Evolutionary conservation across 2,797 vertebrate species (phyloP), one percentile per base, ranked within the genome.

Genomic region (Natrix natrix): DNA sequence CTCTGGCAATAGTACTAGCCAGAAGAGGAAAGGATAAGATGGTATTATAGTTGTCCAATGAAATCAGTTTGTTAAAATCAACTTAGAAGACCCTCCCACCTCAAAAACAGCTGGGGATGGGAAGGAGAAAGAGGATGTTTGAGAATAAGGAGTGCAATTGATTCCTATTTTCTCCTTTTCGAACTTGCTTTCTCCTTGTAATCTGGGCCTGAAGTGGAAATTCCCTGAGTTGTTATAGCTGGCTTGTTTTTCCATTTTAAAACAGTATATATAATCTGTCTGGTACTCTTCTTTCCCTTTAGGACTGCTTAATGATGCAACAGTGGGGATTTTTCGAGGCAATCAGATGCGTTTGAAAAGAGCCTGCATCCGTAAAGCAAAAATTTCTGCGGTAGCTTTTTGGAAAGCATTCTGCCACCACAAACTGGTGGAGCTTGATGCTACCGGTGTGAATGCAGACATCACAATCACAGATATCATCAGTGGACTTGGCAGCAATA

Each of bases 381-480:
- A 99, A 3, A 99, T 99, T 95, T 99, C 99, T 0, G 98, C 99
- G 0, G 99, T 99, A 97, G 99, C 99, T 89, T 99, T 99, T 96
- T 98, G 98, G 96, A 98, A 98, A 94, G 99, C 99, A 0, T 98
- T 99, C 88, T 99, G 99, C 96, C 98, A 98, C 63, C 99, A 99
- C 97, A 98, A 99, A 57, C 97, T 99, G 92, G 97, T 99, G 92
- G 99, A 99, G 97, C 98, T 99, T 26, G 99, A 99, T 69, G 99
- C 99, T 8, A 98, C 99, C 0, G 98, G 98, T 59, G 99, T 99
- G 94, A 99, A 99, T 6, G 99, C 99, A 32, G 99, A 99, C 95
- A 99, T 99, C 95, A 99, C 99, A 0, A 99, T 99, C 94, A 98
- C 99, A 26, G 99, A 99, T 95, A 99, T 99, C 95, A 98, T 99